phyloP scores from a whole-genome alignment of 2,888 invertebrate species.

The Drosophila pseudotalamancana region DNA sequence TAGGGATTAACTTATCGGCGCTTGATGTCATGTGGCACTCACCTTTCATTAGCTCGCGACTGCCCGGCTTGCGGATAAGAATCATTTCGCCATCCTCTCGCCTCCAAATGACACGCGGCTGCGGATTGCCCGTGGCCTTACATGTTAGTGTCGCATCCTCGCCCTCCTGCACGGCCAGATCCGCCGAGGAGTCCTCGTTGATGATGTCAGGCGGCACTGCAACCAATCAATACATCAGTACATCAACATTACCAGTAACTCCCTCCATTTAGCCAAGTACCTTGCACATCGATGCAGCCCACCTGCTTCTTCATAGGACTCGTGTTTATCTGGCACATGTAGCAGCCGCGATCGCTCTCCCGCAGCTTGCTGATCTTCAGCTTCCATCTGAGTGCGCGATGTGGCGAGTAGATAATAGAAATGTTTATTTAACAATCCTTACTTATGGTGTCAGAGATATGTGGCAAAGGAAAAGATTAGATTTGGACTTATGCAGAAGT shows the following conservation, averaged over 20 bases:
- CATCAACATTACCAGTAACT: not conserved
- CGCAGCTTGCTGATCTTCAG: slow-evolving; percentile 92
- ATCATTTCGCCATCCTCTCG: slow-evolving; percentile 90
- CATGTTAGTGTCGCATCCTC: slow-evolving; percentile 91
- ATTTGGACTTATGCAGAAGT: too few species aligned
- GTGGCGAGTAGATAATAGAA: too few species aligned
- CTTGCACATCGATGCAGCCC: slow-evolving; percentile 94
- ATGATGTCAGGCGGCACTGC: slow-evolving; percentile 92
- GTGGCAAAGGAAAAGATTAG: too few species aligned
- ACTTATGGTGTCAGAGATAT: too few species aligned
- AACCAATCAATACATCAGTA: not conserved
- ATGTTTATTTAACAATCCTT: too few species aligned
- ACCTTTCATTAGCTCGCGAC: slow-evolving; percentile 84
- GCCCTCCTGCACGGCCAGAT: slow-evolving; percentile 91
- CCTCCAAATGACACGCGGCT: slow-evolving; percentile 91
- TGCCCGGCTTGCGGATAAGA: slow-evolving; percentile 85
- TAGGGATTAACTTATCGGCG: not conserved
- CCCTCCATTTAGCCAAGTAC: not conserved
- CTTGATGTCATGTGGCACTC: not conserved
- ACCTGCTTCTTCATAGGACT: slow-evolving; percentile 94
- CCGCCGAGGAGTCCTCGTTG: slow-evolving; percentile 90
- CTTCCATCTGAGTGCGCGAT: slow-evolving; percentile 86
- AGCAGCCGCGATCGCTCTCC: slow-evolving; percentile 93
- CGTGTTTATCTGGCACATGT: slow-evolving; percentile 97
- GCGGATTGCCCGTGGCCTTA: slow-evolving; percentile 91